A percentile compares a stretch with the other conserved stretches of the same genome.
Conservation (phyloP, 2,113 vertebrate genomes). For the Cinclus cinclus region DNA sequence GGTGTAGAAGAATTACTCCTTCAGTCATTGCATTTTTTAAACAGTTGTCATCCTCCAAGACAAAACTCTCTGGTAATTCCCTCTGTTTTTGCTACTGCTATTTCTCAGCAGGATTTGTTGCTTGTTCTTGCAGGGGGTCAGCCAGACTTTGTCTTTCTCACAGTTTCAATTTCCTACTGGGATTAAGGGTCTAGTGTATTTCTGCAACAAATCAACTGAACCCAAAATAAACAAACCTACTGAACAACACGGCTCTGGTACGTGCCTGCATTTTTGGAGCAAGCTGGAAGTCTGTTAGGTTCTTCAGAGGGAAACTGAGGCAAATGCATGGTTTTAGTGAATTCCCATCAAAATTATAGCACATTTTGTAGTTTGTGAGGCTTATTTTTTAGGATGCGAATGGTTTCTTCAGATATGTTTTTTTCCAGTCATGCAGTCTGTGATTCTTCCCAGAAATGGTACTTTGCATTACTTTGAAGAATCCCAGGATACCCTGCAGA, state of each 20-base stretch:
- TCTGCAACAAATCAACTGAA: slow-evolving; percentile 68
- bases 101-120: slow-evolving; percentile 73
- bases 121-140: slow-evolving; percentile 73
- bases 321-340: background rate
- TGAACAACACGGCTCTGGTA: slow-evolving; percentile 26
- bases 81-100: slow-evolving; percentile 67
- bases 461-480: background rate
- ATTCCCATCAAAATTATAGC: background rate
- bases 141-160: slow-evolving; percentile 80
- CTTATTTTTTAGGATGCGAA: background rate
- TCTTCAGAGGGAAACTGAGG: background rate
- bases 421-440: background rate
- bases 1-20: slow-evolving; percentile 53
- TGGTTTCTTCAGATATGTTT: background rate
- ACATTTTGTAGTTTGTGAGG: background rate
- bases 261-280: background rate
- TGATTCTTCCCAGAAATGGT: background rate
- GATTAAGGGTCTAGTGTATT: slow-evolving; percentile 72
- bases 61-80: slow-evolving; percentile 59
- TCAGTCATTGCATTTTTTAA: slow-evolving; percentile 61
- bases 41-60: slow-evolving; percentile 65
- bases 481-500: background rate
- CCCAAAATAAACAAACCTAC: slow-evolving; percentile 74
- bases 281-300: background rate
- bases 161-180: slow-evolving; percentile 73